A percentile compares a stretch with the other conserved stretches of the same genome.
Conservation (phyloP, 2,113 vertebrate genomes). For the Sminthopsis crassicaudata region DNA sequence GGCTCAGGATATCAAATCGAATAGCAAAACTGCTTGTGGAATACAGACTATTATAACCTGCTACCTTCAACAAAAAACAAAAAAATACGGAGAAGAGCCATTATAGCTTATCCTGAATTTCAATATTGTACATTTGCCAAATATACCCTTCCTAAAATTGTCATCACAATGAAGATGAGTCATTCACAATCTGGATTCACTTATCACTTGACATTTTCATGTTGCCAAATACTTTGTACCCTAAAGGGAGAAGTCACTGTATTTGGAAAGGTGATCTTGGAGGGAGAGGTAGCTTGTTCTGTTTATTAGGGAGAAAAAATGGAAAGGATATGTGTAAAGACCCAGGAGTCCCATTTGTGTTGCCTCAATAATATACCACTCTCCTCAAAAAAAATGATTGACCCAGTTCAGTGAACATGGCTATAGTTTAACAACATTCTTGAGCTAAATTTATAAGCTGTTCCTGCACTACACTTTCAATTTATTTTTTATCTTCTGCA, state of each 20-base stretch:
- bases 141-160: background rate
- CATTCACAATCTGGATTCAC: background rate
- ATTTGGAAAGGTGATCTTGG: background rate
- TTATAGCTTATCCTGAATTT: background rate
- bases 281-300: slow-evolving; percentile 31
- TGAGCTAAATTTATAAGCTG: slow-evolving; percentile 67
- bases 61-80: slow-evolving; percentile 12
- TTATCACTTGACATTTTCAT: slow-evolving; percentile 23
- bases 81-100: background rate
- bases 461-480: slow-evolving; percentile 37
- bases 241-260: background rate
- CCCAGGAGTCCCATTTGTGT: background rate
- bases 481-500: slow-evolving; percentile 61
- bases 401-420: slow-evolving; percentile 56
- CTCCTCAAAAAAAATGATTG: slow-evolving; percentile 50
- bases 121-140: background rate
- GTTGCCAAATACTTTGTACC: background rate
- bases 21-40: background rate
- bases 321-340: background rate
- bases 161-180: background rate
- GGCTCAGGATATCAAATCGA: background rate
- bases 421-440: slow-evolving; percentile 57
- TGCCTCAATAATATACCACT: slow-evolving; percentile 38
- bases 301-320: slow-evolving; percentile 43
- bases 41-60: background rate